Evolutionary conservation across 2,888 invertebrate species (phyloP).

Genomic region (Cantharis rustica): DNA sequence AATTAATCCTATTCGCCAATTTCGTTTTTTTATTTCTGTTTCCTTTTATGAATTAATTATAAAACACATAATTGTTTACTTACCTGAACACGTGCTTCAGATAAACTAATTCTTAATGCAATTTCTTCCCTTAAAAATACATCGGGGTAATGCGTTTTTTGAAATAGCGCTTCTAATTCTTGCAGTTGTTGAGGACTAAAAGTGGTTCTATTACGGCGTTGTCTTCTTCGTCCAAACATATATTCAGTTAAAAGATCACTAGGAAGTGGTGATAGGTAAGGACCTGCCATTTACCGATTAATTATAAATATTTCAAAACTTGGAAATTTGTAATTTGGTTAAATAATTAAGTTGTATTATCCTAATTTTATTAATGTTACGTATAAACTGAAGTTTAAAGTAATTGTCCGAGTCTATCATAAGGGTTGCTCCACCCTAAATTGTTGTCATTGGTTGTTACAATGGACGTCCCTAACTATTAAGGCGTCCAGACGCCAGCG

Average conservation of each 20-base stretch:
- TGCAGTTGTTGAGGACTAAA: slow-evolving; percentile 93
- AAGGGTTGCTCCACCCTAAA: slow-evolving; percentile 51
- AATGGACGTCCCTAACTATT: slow-evolving; percentile 51
- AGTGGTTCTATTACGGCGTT: slow-evolving; percentile 89
- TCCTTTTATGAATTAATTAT: not conserved
- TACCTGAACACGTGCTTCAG: slow-evolving; percentile 93
- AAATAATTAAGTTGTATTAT: not conserved
- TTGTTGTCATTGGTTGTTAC: slow-evolving; percentile 48
- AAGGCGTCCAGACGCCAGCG: slow-evolving; percentile 53
- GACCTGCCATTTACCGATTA: slow-evolving; percentile 72
- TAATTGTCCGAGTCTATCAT: slow-evolving; percentile 36
- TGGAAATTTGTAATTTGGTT: not conserved
- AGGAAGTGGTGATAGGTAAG: slow-evolving; percentile 82
- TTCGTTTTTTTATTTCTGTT: too few relatives aligned
- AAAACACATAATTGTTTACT: slow-evolving; percentile 27
- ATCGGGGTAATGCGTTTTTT: slow-evolving; percentile 94
- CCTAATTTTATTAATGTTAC: slow-evolving; percentile 26
- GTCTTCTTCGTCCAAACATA: slow-evolving; percentile 87
- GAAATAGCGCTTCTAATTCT: slow-evolving; percentile 88
- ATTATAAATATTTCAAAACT: not conserved
- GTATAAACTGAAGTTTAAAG: slow-evolving; percentile 40
- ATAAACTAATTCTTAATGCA: slow-evolving; percentile 85
- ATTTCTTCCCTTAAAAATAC: slow-evolving; percentile 89
- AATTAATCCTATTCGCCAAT: too few relatives aligned
- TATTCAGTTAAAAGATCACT: slow-evolving; percentile 90